A percentile compares a stretch with the other conserved stretches of the same genome.
Evolutionary conservation across 2,113 vertebrate species (phyloP).

Genomic region (Panthera tigris): DNA sequence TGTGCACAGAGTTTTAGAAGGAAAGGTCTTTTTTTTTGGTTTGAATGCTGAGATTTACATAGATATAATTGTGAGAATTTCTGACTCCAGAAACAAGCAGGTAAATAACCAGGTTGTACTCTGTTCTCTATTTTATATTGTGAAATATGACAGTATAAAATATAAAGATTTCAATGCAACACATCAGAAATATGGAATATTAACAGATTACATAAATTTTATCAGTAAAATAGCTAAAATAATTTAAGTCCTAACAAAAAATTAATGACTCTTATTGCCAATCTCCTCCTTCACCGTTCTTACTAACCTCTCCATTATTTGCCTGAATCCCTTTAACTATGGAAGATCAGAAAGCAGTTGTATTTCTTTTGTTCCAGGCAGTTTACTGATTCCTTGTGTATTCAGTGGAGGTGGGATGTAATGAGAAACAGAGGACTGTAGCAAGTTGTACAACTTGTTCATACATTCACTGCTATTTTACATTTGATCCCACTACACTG

Average conservation of each 20-base stretch:
- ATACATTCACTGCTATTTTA: neutral
- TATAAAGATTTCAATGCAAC: conserved; percentile 24
- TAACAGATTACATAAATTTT: neutral
- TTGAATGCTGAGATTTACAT: neutral
- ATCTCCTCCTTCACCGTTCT: neutral
- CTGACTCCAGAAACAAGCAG: neutral
- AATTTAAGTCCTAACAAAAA: conserved; percentile 17
- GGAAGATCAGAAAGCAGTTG: neutral
- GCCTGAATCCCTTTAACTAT: neutral
- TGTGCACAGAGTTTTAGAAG: neutral
- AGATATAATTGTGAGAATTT: conserved; percentile 21
- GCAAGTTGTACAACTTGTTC: neutral
- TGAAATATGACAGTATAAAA: neutral
- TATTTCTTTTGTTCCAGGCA: neutral
- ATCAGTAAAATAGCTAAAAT: neutral
- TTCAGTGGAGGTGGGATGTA: neutral
- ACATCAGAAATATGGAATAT: neutral
- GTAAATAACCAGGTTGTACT: conserved; percentile 12
- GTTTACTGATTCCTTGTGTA: neutral
- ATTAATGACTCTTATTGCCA: neutral
- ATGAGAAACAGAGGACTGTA: neutral
- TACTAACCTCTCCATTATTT: neutral
- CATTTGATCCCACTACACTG: neutral
- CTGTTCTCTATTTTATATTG: neutral
- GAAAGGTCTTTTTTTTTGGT: neutral